Percentiles rank a stretch among this genome's conserved stretches.
phyloP scores from a whole-genome alignment of 2,113 vertebrate genomes.

The Empidonax alnorum region DNA sequence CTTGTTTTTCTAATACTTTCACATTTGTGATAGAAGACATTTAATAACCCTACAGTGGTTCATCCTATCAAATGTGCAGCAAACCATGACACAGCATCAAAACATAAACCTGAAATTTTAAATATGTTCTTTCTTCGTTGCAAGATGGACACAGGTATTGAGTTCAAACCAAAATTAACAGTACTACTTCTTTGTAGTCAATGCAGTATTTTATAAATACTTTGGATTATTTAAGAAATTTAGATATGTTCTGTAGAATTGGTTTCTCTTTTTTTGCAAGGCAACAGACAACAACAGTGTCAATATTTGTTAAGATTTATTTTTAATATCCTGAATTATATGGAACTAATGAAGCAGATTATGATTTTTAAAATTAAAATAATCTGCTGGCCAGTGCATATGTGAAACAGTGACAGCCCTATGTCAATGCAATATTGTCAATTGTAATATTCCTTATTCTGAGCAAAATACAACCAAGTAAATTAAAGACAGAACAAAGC shows the following conservation, averaged over 20 bases:
- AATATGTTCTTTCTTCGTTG: background rate
- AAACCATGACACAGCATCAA: constrained; percentile 24
- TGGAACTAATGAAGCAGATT: background rate
- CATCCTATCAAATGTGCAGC: constrained; percentile 21
- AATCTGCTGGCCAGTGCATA: background rate
- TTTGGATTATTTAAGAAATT: background rate
- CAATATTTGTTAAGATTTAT: background rate
- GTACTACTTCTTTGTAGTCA: background rate
- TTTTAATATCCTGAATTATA: background rate
- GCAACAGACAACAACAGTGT: background rate
- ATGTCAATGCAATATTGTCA: background rate
- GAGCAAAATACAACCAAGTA: background rate
- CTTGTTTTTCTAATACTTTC: background rate
- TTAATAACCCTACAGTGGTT: constrained; percentile 32
- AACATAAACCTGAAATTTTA: constrained; percentile 29
- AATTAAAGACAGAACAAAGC: background rate
- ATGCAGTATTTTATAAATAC: background rate
- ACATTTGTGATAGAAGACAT: constrained; percentile 5
- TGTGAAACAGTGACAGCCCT: background rate
- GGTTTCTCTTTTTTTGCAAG: background rate
- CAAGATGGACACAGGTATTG: background rate
- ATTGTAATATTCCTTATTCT: background rate
- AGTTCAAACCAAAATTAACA: background rate
- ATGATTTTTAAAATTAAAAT: background rate
- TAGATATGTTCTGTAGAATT: background rate